These are phyloP conservation scores for Urocitellus parryii DNA, from an alignment of 2,113 vertebrate genomes.

Conservation along the genomic window DNA sequence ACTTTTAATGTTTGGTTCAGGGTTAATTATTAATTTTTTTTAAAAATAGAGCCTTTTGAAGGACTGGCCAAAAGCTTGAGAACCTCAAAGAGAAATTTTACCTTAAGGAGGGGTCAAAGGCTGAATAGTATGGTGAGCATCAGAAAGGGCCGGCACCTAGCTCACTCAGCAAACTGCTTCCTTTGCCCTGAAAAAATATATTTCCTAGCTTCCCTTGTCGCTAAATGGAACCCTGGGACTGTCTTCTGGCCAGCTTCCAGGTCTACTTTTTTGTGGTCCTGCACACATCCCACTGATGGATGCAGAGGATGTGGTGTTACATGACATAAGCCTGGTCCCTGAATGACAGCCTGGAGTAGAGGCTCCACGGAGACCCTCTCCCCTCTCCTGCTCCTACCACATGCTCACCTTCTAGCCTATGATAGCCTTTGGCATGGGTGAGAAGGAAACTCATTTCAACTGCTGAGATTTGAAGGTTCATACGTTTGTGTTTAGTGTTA, in stretches of 20 bases:
- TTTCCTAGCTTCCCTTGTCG: not conserved
- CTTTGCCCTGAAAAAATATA: not conserved
- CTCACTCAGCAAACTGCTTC: not conserved
- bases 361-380: not conserved
- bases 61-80: not conserved
- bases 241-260: not conserved
- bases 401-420: not conserved
- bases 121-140: not conserved
- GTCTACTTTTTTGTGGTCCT: not conserved
- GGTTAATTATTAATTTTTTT: not conserved
- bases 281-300: not conserved
- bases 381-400: too few relatives aligned
- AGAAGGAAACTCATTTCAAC: not conserved
- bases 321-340: not conserved
- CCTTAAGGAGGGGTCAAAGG: not conserved
- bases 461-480: not conserved
- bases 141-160: not conserved
- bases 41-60: not conserved
- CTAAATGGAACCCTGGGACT: not conserved
- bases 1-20: not conserved
- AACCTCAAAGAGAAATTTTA: conserved; percentile 23
- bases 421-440: not conserved
- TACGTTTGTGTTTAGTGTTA: not conserved
- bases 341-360: not conserved
- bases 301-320: not conserved